Conservation (phyloP, 2,888 invertebrate species). For the Drosophila helvetica region DNA sequence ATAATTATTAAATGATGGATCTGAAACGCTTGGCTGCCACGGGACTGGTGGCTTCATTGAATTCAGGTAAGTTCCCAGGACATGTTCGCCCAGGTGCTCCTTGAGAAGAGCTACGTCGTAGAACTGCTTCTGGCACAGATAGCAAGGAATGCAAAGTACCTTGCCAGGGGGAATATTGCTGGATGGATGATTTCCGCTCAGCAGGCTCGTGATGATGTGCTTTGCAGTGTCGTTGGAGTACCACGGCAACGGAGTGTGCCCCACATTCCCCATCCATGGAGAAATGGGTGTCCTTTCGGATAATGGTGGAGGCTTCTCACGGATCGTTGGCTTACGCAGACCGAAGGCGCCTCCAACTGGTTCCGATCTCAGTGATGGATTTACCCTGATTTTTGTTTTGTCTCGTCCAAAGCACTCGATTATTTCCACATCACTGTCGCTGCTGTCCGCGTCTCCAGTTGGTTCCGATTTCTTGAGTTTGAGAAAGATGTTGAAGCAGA, state of each 20-base stretch:
- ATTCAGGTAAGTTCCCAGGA: constrained; percentile 7
- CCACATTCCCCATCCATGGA: neutral
- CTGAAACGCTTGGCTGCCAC: neutral
- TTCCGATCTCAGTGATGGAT: neutral
- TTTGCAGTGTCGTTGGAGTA: constrained; percentile 45
- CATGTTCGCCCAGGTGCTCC: constrained; percentile 44
- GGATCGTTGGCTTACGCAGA: neutral
- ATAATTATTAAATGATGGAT: too few relatives aligned
- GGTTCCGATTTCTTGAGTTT: neutral
- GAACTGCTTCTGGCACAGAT: constrained; percentile 51
- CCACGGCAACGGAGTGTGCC: constrained; percentile 22
- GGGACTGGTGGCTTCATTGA: neutral
- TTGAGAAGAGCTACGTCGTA: constrained; percentile 29
- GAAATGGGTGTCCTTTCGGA: neutral
- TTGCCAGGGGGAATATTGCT: constrained; percentile 14
- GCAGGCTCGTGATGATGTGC: constrained; percentile 35
- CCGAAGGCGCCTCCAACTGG: neutral
- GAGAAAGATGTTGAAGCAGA: neutral
- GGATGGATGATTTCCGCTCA: constrained; percentile 1
- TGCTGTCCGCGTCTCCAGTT: neutral
- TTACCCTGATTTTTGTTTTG: neutral
- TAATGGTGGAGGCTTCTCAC: neutral
- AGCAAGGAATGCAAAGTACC: constrained; percentile 34
- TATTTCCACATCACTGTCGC: constrained; percentile 19
- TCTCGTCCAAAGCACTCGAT: neutral